Conservation (phyloP, 2,888 invertebrate genomes). For the Nomada ferruginata region DNA sequence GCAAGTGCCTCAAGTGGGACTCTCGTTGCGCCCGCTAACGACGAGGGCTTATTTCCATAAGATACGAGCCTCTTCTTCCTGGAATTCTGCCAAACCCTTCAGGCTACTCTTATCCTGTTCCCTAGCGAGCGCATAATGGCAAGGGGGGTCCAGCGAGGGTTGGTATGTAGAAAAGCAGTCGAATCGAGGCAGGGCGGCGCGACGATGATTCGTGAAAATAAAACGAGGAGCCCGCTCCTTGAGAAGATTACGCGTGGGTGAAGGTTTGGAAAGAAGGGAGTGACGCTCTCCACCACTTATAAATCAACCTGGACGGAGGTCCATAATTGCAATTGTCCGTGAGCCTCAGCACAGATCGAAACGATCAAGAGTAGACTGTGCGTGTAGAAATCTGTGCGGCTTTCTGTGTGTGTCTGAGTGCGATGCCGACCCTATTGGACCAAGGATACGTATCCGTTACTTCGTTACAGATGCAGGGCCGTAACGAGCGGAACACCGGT, state of each 20-base stretch:
- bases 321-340: slow-evolving; percentile 77
- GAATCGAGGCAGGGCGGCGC: slow-evolving; percentile 10
- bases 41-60: slow-evolving; percentile 76
- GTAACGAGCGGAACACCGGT: slow-evolving; percentile 54
- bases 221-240: slow-evolving; percentile 22
- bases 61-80: slow-evolving; percentile 69
- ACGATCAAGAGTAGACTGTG: slow-evolving; percentile 44
- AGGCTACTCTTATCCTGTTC: slow-evolving; percentile 47
- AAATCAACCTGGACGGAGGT: slow-evolving; percentile 76
- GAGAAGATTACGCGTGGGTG: slow-evolving; percentile 63
- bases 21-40: slow-evolving; percentile 63
- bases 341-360: slow-evolving; percentile 66
- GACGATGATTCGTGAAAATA: slow-evolving; percentile 36
- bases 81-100: slow-evolving; percentile 57
- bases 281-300: slow-evolving; percentile 69
- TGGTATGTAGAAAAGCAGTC: slow-evolving; percentile 27
- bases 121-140: slow-evolving; percentile 29
- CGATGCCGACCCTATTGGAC: slow-evolving; percentile 51
- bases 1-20: slow-evolving; percentile 48
- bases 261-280: slow-evolving; percentile 65
- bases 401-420: not conserved
- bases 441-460: slow-evolving; percentile 70
- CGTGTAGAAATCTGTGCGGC: slow-evolving; percentile 21
- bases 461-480: slow-evolving; percentile 66
- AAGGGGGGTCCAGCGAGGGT: slow-evolving; percentile 25